Conservation (phyloP, 2,888 invertebrate genomes). For the Halictus ligatus region DNA sequence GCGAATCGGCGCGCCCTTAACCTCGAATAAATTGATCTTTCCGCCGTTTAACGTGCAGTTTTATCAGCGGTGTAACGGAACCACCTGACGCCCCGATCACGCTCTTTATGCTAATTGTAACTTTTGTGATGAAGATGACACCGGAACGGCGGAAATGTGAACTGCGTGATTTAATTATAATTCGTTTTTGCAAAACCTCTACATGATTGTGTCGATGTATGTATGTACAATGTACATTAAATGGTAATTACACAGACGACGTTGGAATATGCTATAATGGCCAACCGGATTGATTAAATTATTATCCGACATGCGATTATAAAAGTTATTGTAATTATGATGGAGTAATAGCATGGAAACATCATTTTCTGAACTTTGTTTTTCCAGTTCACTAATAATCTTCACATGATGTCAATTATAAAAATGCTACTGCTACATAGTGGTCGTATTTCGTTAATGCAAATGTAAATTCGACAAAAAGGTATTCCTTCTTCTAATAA, state of each 20-base stretch:
- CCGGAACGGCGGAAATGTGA: not conserved
- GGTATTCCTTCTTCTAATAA: not conserved
- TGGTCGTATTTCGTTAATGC: no score
- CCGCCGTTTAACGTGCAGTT: constrained; percentile 4
- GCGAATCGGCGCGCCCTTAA: not conserved
- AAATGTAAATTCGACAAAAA: not conserved
- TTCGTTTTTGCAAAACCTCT: not conserved
- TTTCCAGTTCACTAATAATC: not conserved
- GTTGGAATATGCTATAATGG: not conserved
- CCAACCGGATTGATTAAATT: not conserved
- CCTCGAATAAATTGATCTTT: constrained; percentile 30
- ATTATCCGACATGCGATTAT: not conserved
- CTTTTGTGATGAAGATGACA: not conserved
- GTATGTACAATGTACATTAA: not conserved
- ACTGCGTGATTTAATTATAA: not conserved
- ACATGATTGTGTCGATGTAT: not conserved
- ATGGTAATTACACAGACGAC: not conserved
- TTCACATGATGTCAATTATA: not conserved
- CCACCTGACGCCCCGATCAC: not conserved
- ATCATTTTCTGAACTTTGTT: not conserved
- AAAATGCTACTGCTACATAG: not conserved
- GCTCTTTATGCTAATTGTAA: not conserved
- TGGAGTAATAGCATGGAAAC: not conserved
- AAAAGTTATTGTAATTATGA: not conserved
- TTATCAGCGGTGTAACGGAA: constrained; percentile 16